These are phyloP conservation scores for Dioctria rufipes DNA, from an alignment of 2,888 invertebrate genomes.

Conservation along the genomic window DNA sequence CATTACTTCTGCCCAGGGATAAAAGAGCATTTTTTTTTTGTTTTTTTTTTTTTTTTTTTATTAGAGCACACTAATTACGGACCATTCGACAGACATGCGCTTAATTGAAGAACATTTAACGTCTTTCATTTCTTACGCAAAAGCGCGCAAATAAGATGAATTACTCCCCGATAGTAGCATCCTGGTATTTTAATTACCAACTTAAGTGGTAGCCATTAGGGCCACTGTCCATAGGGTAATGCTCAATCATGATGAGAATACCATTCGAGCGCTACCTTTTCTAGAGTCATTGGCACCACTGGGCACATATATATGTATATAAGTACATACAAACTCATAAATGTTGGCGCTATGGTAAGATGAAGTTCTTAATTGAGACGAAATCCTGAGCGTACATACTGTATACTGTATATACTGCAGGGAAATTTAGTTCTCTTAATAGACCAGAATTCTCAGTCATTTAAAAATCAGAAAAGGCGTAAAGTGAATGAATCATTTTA, in stretches of 20 bases:
- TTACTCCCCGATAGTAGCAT: constrained; percentile 45
- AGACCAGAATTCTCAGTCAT: constrained; percentile 44
- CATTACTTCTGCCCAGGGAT: no score
- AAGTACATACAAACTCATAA: no score
- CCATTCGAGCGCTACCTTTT: constrained; percentile 48
- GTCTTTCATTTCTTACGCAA: constrained; percentile 49
- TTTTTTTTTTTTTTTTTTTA: constrained; percentile 13
- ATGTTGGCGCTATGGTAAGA: not conserved
- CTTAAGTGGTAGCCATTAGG: constrained; percentile 51
- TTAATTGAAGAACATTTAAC: constrained; percentile 50
- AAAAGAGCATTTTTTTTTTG: not conserved
- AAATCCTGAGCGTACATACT: not conserved
- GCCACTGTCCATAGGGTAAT: constrained; percentile 40
- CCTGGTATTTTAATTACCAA: constrained; percentile 51
- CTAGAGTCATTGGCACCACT: constrained; percentile 34
- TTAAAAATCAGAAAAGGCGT: constrained; percentile 38
- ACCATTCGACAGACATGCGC: constrained; percentile 40
- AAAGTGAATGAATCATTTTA: constrained; percentile 47
- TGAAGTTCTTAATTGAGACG: constrained; percentile 42
- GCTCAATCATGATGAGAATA: constrained; percentile 48
- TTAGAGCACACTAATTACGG: constrained; percentile 43
- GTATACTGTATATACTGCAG: not conserved
- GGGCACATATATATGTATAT: no score
- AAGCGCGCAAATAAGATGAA: constrained; percentile 54
- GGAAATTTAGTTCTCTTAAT: constrained; percentile 31